These are phyloP conservation scores for Syngnathus acus DNA, from an alignment of 2,797 vertebrate genomes.

Conservation along the genomic window DNA sequence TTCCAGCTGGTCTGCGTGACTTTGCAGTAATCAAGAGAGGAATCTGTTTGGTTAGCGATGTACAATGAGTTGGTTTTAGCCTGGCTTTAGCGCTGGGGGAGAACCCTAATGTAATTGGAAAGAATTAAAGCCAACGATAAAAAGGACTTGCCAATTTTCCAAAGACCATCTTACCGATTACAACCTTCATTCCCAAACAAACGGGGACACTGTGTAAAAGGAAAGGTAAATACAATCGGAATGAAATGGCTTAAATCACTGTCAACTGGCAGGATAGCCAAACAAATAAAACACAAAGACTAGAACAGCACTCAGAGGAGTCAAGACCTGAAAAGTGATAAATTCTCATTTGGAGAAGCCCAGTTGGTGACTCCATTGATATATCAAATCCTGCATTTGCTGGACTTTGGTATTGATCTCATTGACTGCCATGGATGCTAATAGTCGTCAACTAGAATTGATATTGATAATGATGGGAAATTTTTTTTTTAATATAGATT, in stretches of 20 bases:
- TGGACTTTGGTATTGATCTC: neutral
- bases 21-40: constrained; percentile 35
- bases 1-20: constrained; percentile 37
- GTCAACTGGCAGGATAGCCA: neutral
- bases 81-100: constrained; percentile 22
- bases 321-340: neutral
- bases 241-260: neutral
- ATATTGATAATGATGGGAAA: neutral
- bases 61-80: constrained; percentile 36
- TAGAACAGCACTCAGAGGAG: neutral
- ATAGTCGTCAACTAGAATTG: neutral
- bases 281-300: neutral
- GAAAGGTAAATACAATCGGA: constrained; percentile 3
- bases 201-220: neutral
- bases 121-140: constrained; percentile 23
- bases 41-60: constrained; percentile 43
- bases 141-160: constrained; percentile 9
- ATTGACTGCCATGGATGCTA: neutral
- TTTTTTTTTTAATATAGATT: neutral
- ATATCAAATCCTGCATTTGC: neutral
- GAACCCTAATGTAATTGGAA: constrained; percentile 9
- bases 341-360: neutral
- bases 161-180: neutral
- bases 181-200: constrained; percentile 2
- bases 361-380: neutral